Base-by-base conservation (phyloP, 1,140 invertebrate genomes). In the Leguminivora glycinivorella region DNA sequence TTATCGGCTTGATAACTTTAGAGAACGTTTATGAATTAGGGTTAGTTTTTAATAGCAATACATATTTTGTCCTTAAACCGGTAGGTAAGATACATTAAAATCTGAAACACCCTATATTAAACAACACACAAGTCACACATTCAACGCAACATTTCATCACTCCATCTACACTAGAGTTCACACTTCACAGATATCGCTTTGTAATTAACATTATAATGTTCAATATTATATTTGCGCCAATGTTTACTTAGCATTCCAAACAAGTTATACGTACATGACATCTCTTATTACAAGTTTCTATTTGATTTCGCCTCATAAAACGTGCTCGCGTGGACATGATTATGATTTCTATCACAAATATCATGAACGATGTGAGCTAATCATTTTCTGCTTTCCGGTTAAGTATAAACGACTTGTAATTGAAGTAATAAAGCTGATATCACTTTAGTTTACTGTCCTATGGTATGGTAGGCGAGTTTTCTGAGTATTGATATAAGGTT, bases 251-350 rank as follows among this genome's bases (percentile, higher is more conserved):
- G 82, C 80, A 84, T 85, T 84, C 81, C 82, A 87, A 85, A 88
- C 87, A 88, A 80, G 81, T 83, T 81, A 69, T 79, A 74, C 76
- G 84, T 74, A 83, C 75, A 85, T 78, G 81, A 87, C 86, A 89
- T 91, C 87, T 86, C 88, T 88, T 85, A 90, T 90, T 91, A 84
- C 88, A 89, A 87, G 88, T 91, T 91, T 91, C 89, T 90, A 91
- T 90, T 91, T 91, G 89, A 88, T 91, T 88, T 85, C 79, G 85
- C 72, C 82, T 87, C 87, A 89, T 88, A 88, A 89, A 89, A 84
- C 79, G 68, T 79, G 79, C 84, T 90, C 81, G 84, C 85, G 83
- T 79, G 75, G 80, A 85, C 78, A 74, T 81, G 85, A 91, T 91
- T 91, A 89, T 80, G 87, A 88, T 89, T 88, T 89, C 88, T 89